Evolutionary conservation across 2,113 vertebrate genomes (phyloP), one percentile per base, ranked within the genome.

Genomic region (Trematocara zebra): DNA sequence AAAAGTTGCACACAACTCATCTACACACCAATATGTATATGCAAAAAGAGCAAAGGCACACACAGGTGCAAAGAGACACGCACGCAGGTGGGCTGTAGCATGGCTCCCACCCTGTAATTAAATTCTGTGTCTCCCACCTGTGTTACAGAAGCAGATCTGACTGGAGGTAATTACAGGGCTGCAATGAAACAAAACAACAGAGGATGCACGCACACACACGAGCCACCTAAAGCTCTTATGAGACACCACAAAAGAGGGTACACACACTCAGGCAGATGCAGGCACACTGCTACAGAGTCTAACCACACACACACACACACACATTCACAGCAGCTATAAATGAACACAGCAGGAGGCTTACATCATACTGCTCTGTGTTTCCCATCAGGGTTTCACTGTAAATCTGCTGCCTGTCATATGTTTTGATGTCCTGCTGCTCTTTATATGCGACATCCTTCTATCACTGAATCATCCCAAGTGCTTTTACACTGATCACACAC

Each of bases 121-220:
- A 91, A 93, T 91, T 88, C 76, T 85, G 87, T 64, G 57, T 93
- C 89, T 90, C 92, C 92, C 92, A 93, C 92, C 93, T 93, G 93
- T 84, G 89, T 85, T 88, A 89, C 91, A 88, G 85, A 89, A 81
- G 74, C 88, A 88, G 79, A 92, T 93, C 90, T 89, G 89, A 88
- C 82, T 91, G 23, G 1, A 88, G 82, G 85, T 92, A 92, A 93
- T 94, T 90, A 93, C 83, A 94, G 91, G 87, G 85, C 92, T 90
- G 89, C 69, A 53, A 33, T 72, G 69, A 85, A 89, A 91, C 88
- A 86, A 86, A 84, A 92, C 88, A 89, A 84, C 85, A 89, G 67
- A 86, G 85, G 52, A n/a, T 12, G n/a, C 14, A 42, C 23, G 26
- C 64, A 53, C 74, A 11, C 84, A 54, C 81, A 81, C 59, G 67